Evolutionary conservation across 2,113 vertebrate species (phyloP), one percentile per base, ranked within the genome.

Genomic region (Gallinago media): DNA sequence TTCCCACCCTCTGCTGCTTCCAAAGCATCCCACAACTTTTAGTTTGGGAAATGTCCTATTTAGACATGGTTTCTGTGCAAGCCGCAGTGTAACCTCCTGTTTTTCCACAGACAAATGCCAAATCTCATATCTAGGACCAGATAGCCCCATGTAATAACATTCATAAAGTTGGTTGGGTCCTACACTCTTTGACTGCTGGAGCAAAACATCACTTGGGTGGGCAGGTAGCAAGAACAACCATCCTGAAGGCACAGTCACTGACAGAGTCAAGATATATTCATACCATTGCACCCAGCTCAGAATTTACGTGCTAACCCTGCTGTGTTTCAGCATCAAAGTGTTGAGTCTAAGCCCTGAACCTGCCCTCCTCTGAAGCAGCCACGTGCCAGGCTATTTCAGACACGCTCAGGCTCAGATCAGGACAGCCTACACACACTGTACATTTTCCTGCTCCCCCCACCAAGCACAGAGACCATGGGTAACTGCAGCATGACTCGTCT

Each of bases 391-490:
- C 7, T 49, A 1, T 49, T 83, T 80, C 80, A 50, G 52, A 11
- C 6, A 5, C 0, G 1, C 54, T 36, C 59, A 49, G 54, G 52
- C 56, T 89, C 6, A 8, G 40, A 17, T 70, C 11, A 2, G 17
- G 31, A 68, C 88, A 89, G 34, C 34, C 67, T 52, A 23, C 31
- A 17, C 0, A 0, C 0, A 0, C 32, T 1, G 6, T 11, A 20
- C 12, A 0, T 72, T 68, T 44, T 56, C 36, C 91, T 68, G 44
- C 71, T 94, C 44, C n/a, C 58, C 54, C 54, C 1, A 0, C 25
- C 23, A 3, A 44, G 63, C 63, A 5, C 36, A 11, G 2, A 4
- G 40, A 80, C 80, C 72, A 71, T 80, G 87, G 92, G 68, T 56
- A 88, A 86, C 89, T 78, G 78, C 88, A 96, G 20, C 52, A 55